phyloP scores from a whole-genome alignment of 1,140 invertebrate species.

The Laupala kohalensis region DNA sequence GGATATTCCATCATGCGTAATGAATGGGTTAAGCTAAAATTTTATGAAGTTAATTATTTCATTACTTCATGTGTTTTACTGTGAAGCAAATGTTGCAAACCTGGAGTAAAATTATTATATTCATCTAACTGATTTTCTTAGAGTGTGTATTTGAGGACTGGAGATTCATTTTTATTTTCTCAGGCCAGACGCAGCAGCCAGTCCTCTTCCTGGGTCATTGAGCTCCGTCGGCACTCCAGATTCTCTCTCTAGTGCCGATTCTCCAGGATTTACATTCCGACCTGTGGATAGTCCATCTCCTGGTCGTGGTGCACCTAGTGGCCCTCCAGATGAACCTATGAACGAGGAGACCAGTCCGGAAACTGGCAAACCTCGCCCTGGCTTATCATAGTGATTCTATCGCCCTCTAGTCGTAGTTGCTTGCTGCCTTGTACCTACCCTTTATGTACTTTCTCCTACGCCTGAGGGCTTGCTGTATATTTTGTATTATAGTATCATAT shows the following conservation, averaged over 20 bases:
- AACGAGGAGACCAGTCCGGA: slow-evolving; percentile 6
- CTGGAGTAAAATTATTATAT: too few relatives aligned
- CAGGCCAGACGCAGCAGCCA: slow-evolving; percentile 34
- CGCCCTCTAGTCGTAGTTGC: neutral
- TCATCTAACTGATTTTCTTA: too few relatives aligned
- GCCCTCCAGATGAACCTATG: slow-evolving; percentile 9
- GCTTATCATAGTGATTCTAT: neutral
- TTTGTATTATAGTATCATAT: neutral
- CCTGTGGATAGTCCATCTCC: slow-evolving; percentile 37
- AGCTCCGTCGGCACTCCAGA: slow-evolving; percentile 44
- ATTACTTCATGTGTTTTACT: too few relatives aligned
- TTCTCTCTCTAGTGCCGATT: slow-evolving; percentile 43
- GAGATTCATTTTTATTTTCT: neutral
- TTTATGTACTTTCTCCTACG: neutral
- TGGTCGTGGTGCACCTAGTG: slow-evolving; percentile 18
- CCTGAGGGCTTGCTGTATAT: neutral
- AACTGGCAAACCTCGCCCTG: neutral
- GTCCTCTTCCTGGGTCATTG: slow-evolving; percentile 39
- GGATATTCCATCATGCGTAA: too few relatives aligned
- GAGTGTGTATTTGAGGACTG: neutral
- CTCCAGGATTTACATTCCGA: slow-evolving; percentile 34
- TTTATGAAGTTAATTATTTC: too few relatives aligned
- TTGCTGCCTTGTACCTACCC: neutral
- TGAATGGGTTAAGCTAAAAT: too few relatives aligned
- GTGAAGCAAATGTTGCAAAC: too few relatives aligned